These are phyloP conservation scores for Akabosia matsudoensis DNA, from an alignment of 1,140 invertebrate genomes.

Conservation along the genomic window DNA sequence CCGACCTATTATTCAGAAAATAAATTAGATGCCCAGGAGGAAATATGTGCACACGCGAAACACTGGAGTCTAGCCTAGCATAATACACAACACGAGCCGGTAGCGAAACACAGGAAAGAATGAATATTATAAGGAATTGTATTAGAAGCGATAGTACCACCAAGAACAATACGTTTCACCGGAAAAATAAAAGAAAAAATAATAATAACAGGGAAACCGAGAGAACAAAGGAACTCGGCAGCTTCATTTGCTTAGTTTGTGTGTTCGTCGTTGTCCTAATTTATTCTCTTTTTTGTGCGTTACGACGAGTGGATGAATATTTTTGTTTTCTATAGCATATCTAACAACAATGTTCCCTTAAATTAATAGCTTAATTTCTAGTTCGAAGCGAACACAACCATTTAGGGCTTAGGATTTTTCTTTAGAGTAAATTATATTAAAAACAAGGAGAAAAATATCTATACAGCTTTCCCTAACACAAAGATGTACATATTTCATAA, in stretches of 20 bases:
- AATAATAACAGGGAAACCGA: not conserved
- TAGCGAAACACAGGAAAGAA: not conserved
- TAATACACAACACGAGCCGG: not conserved
- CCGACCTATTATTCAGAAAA: constrained; percentile 23
- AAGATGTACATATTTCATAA: too few relatives aligned
- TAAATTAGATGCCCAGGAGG: constrained; percentile 21
- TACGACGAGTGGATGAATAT: not conserved
- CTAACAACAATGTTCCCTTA: too few relatives aligned
- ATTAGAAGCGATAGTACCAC: not conserved
- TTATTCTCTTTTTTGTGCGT: not conserved
- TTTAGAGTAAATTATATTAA: too few relatives aligned
- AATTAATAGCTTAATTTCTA: constrained; percentile 23
- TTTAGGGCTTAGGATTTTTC: too few relatives aligned
- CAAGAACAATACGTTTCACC: not conserved
- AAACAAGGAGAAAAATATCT: too few relatives aligned
- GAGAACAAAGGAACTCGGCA: not conserved
- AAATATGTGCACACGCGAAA: not conserved
- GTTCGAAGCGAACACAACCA: not conserved
- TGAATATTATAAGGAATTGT: not conserved
- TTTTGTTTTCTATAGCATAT: not conserved
- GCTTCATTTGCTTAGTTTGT: not conserved
- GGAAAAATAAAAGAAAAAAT: constrained; percentile 2
- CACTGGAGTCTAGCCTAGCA: not conserved
- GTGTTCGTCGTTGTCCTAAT: not conserved
- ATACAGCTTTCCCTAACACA: too few relatives aligned